A percentile compares a stretch with the other conserved stretches of the same genome.
Conservation (phyloP, 2,888 invertebrate genomes). For the Gryllus longicercus region DNA sequence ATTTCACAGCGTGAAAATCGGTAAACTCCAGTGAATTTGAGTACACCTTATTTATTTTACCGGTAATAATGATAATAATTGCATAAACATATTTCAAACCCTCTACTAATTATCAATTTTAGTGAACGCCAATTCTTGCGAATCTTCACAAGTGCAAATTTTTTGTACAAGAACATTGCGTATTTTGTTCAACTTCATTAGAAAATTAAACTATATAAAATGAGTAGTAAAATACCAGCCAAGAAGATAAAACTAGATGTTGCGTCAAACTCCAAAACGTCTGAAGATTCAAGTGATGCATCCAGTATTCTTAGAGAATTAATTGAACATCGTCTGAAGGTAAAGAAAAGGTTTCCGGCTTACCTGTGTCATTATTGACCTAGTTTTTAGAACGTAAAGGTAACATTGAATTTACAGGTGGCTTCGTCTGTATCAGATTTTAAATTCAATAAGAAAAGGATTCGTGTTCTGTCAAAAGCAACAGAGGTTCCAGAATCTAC, state of each 20-base stretch:
- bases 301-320: neutral
- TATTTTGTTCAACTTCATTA: too few relatives aligned
- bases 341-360: neutral
- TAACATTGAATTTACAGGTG: constrained; percentile 45
- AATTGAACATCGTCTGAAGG: neutral
- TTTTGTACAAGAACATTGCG: too few relatives aligned
- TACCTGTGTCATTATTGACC: neutral
- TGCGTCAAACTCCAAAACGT: neutral
- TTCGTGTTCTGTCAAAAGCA: constrained; percentile 63
- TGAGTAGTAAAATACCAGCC: neutral
- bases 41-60: too few relatives aligned
- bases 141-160: too few relatives aligned
- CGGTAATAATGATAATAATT: too few relatives aligned
- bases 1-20: too few relatives aligned
- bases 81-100: too few relatives aligned
- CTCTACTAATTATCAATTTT: too few relatives aligned
- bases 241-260: neutral
- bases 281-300: neutral
- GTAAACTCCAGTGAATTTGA: too few relatives aligned
- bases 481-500: constrained; percentile 63
- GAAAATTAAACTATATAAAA: neutral
- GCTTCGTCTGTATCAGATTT: constrained; percentile 61
- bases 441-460: constrained; percentile 74
- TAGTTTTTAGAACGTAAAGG: neutral
- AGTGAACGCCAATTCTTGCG: too few relatives aligned